Percentiles rank a stretch among this genome's conserved stretches.
Evolutionary conservation across 1,140 invertebrate species (phyloP).

Genomic region (Tigriopus japonicus): DNA sequence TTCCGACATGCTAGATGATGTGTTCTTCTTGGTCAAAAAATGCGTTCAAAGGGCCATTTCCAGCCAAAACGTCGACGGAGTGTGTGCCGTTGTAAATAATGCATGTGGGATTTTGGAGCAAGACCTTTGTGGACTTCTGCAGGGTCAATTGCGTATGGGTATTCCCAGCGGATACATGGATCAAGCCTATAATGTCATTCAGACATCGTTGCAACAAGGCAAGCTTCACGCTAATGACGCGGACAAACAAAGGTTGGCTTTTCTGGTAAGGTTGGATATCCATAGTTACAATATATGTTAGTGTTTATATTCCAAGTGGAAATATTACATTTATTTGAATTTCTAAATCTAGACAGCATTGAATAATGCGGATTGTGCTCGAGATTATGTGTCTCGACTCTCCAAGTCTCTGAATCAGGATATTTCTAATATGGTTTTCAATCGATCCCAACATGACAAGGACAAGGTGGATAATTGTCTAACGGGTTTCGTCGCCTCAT

Average conservation of each 20-base stretch:
- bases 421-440: neutral
- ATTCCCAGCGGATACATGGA: constrained; percentile 17
- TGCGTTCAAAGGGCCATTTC: constrained; percentile 46
- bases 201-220: constrained; percentile 59
- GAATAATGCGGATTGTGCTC: constrained; percentile 79
- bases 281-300: too few relatives aligned
- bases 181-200: constrained; percentile 44
- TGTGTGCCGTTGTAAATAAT: constrained; percentile 92
- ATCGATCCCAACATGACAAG: constrained; percentile 18
- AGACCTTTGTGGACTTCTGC: constrained; percentile 57
- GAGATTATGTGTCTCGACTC: constrained; percentile 68
- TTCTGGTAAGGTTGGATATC: constrained; percentile 38
- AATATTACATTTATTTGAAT: too few relatives aligned
- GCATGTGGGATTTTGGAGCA: constrained; percentile 69
- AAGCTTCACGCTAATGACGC: constrained; percentile 47
- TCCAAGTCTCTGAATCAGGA: constrained; percentile 29
- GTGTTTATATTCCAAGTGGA: too few relatives aligned
- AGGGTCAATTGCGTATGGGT: constrained; percentile 54
- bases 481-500: neutral
- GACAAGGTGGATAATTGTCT: constrained; percentile 22
- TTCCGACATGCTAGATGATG: constrained; percentile 89
- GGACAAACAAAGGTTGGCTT: constrained; percentile 47
- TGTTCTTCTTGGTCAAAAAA: constrained; percentile 93
- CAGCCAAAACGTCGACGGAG: constrained; percentile 78
- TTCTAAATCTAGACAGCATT: constrained; percentile 46